Evolutionary conservation across 2,888 invertebrate genomes (phyloP).

Genomic region (Phengaris alcon): DNA sequence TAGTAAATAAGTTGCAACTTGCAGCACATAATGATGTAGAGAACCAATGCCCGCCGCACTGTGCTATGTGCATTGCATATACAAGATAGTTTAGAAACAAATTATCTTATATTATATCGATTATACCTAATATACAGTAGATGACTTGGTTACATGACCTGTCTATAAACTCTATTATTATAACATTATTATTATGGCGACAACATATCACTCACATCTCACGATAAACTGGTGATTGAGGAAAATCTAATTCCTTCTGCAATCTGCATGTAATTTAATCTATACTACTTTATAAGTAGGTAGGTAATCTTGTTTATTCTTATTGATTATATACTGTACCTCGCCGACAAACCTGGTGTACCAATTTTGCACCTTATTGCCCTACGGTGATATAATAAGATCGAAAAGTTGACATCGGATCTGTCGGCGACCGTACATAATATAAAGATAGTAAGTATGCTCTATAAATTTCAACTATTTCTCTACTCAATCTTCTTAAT

Average conservation of each 20-base stretch:
- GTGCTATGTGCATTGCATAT: too few species aligned
- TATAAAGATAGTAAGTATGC: background rate
- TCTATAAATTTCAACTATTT: background rate
- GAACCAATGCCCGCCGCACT: too few species aligned
- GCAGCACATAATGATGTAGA: too few species aligned
- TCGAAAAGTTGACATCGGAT: too few species aligned
- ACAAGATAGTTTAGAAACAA: too few species aligned
- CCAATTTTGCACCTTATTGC: too few species aligned
- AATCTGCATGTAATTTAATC: background rate
- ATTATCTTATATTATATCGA: too few species aligned
- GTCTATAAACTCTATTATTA: background rate
- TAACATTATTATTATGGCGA: background rate
- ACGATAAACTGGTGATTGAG: background rate
- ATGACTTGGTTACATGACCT: background rate
- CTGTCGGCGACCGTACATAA: background rate
- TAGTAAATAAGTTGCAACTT: too few species aligned
- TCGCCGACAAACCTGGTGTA: background rate
- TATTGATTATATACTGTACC: background rate
- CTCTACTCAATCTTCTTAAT: too few species aligned
- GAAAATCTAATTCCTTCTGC: background rate
- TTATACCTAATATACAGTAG: background rate
- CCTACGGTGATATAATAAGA: too few species aligned
- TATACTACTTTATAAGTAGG: background rate
- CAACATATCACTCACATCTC: background rate
- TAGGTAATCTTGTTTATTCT: background rate